These are phyloP conservation scores for Agyllia agylla DNA, from an alignment of 2,888 invertebrate species.

Conservation along the genomic window DNA sequence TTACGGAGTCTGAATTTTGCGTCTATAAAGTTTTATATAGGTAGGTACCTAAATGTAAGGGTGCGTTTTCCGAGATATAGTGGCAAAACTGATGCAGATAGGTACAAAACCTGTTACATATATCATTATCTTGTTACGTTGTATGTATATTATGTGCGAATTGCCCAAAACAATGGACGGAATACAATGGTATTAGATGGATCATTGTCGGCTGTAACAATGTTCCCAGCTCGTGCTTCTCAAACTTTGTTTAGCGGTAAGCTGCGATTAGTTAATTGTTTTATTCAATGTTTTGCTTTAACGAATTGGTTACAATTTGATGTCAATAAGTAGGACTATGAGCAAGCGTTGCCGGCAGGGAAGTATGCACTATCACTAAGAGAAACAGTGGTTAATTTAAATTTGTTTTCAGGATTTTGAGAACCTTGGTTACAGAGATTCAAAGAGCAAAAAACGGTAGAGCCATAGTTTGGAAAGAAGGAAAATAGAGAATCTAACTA, in stretches of 20 bases:
- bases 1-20: too few species aligned
- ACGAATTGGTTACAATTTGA: not conserved
- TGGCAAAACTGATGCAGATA: not conserved
- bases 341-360: too few species aligned
- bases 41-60: too few species aligned
- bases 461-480: too few species aligned
- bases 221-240: not conserved
- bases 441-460: too few species aligned
- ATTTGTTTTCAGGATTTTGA: too few species aligned
- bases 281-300: not conserved
- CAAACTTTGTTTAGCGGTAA: not conserved
- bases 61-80: not conserved
- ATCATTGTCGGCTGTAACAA: slow-evolving; percentile 19
- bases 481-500: too few species aligned
- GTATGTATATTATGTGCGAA: slow-evolving; percentile 21
- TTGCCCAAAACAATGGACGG: slow-evolving; percentile 26
- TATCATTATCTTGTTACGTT: slow-evolving; percentile 20
- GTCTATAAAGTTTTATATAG: too few species aligned
- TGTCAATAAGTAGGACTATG: too few species aligned
- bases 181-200: slow-evolving; percentile 27
- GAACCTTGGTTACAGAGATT: too few species aligned
- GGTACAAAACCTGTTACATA: not conserved
- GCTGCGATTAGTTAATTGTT: not conserved
- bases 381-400: too few species aligned
- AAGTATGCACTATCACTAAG: too few species aligned